phyloP scores from a whole-genome alignment of 2,888 invertebrate species.

The Drosophila meridiana region DNA sequence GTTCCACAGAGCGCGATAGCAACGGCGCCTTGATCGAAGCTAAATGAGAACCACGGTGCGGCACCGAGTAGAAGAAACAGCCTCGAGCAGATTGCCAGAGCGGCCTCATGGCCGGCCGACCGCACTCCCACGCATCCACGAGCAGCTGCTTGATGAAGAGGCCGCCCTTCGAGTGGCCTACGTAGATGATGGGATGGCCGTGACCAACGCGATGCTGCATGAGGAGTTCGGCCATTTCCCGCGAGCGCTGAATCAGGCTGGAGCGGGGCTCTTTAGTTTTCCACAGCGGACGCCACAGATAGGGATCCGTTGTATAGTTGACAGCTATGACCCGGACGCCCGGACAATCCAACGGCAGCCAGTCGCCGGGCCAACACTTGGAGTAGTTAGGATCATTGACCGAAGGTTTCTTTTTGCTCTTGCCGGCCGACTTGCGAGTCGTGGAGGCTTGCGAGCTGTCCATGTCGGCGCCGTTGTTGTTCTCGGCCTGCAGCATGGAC shows the following conservation, averaged over 20 bases:
- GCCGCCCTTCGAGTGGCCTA: slow-evolving; percentile 93
- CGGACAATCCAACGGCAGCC: slow-evolving; percentile 92
- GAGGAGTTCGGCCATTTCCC: slow-evolving; percentile 90
- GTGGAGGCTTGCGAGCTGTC: slow-evolving; percentile 1
- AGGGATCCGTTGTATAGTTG: slow-evolving; percentile 92
- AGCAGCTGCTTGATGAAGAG: slow-evolving; percentile 94
- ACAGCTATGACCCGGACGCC: slow-evolving; percentile 91
- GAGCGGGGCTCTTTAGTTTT: slow-evolving; percentile 88
- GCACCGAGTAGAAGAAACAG: slow-evolving; percentile 94
- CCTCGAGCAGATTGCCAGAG: slow-evolving; percentile 88
- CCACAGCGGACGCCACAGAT: slow-evolving; percentile 92
- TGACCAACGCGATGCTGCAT: slow-evolving; percentile 89
- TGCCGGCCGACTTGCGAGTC: slow-evolving; percentile 38
- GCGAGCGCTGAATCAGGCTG: slow-evolving; percentile 88
- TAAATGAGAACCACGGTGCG: slow-evolving; percentile 92
- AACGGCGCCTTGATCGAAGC: slow-evolving; percentile 91
- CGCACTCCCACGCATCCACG: slow-evolving; percentile 87
- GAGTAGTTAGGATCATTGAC: slow-evolving; percentile 86
- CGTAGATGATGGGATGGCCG: slow-evolving; percentile 93
- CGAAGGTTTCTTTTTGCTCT: slow-evolving; percentile 51
- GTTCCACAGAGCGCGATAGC: slow-evolving; percentile 91
- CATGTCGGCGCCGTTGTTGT: slow-evolving; percentile 1
- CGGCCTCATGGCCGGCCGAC: slow-evolving; percentile 83
- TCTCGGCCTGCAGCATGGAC: slow-evolving; percentile 58
- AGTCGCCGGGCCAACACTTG: slow-evolving; percentile 94